Conservation (phyloP, 2,113 vertebrate species). For the Protomyctophum bolini region DNA sequence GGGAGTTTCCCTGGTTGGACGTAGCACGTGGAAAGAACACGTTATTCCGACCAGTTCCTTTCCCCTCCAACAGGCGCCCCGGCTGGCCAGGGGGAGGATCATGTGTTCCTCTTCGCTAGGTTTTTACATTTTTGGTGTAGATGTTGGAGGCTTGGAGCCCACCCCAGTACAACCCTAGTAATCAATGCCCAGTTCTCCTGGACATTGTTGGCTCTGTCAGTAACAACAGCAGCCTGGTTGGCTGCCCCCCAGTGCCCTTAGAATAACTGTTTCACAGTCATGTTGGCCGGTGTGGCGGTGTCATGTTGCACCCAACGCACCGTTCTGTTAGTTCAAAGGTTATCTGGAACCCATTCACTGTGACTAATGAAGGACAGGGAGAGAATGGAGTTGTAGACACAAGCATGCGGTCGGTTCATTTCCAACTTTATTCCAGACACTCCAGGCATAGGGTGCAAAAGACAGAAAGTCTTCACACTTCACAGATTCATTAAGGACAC, state of each 20-base stretch:
- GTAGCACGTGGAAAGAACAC: too few species aligned
- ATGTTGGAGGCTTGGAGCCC: conserved; percentile 5
- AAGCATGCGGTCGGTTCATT: background rate
- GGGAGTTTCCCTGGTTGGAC: too few species aligned
- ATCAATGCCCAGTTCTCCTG: conserved; percentile 1
- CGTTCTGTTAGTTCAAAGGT: conserved; percentile 61
- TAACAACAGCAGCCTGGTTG: conserved; percentile 24
- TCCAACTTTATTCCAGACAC: too few species aligned
- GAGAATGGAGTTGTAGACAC: conserved; percentile 18
- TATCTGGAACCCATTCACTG: conserved; percentile 60
- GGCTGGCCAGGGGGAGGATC: too few species aligned
- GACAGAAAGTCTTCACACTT: background rate
- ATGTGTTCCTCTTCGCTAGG: conserved; percentile 39
- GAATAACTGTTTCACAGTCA: conserved; percentile 52
- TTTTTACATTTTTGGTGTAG: conserved; percentile 26
- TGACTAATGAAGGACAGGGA: conserved; percentile 32
- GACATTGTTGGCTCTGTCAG: conserved; percentile 25
- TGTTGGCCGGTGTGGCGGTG: conserved; percentile 34
- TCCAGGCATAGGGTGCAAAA: too few species aligned
- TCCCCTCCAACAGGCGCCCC: too few species aligned
- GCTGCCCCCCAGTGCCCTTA: conserved; percentile 19
- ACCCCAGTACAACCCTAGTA: background rate
- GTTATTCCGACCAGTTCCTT: too few species aligned
- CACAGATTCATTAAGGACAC: conserved; percentile 35
- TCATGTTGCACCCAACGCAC: conserved; percentile 56